Evolutionary conservation across 2,888 invertebrate species (phyloP).

Genomic region (Elysia crispata): DNA sequence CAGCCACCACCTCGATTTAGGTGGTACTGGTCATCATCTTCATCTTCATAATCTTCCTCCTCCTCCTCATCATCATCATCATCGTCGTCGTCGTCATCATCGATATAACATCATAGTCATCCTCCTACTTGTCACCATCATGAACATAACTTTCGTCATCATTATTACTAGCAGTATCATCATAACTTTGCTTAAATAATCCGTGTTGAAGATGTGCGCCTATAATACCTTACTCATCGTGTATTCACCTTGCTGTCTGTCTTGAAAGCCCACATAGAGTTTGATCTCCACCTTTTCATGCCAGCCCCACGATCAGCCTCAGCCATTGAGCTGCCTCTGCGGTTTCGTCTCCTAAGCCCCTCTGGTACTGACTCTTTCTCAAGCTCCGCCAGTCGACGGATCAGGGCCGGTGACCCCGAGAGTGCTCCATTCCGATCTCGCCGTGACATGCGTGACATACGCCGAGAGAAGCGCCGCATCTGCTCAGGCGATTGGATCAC

Average conservation of each 20-base stretch:
- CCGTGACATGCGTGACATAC: slow-evolving; percentile 41
- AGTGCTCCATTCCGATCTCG: background rate
- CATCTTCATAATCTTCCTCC: too few species aligned
- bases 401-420: slow-evolving; percentile 38
- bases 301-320: slow-evolving; percentile 33
- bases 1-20: too few species aligned
- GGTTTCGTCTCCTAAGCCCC: slow-evolving; percentile 35
- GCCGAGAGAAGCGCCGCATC: slow-evolving; percentile 47
- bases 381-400: slow-evolving; percentile 18
- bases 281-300: slow-evolving; percentile 44
- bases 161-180: too few species aligned
- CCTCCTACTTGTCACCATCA: too few species aligned
- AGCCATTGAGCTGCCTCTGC: slow-evolving; percentile 42
- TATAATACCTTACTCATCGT: too few species aligned
- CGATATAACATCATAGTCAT: too few species aligned
- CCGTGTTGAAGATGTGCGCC: too few species aligned
- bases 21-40: too few species aligned
- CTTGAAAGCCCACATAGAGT: slow-evolving; percentile 34
- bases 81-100: too few species aligned
- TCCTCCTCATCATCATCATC: too few species aligned
- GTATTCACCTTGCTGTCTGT: slow-evolving; percentile 16
- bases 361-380: background rate
- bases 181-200: too few species aligned
- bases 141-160: too few species aligned
- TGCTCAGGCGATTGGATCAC: slow-evolving; percentile 40